Base-by-base conservation (phyloP, 2,113 vertebrate species). In the Caloenas nicobarica region DNA sequence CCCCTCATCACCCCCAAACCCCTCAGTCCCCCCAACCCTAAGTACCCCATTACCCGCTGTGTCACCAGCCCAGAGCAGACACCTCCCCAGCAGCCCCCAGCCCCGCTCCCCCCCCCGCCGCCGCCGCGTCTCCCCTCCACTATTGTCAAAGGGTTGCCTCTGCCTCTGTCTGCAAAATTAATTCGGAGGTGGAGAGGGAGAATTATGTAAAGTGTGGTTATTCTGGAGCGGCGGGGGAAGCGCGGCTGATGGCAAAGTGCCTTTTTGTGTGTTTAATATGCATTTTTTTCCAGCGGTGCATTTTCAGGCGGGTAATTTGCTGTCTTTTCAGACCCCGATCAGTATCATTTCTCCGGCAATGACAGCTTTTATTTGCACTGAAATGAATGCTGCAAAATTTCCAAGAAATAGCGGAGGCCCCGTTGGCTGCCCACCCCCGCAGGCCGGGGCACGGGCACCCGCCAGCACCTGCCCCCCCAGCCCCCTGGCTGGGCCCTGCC, bases 231-330 rank as follows among this genome's bases (percentile, higher is more conserved):
- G 88, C 72, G 96, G 97, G 96, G 97, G 96, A 88, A 96, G 97
- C 80, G 96, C 96, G 96, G 96, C 97, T 96, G 91, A 97, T 97
- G 97, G 98, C 97, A 97, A 97, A 97, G 97, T 96, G 97, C 95
- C 96, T 97, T 98, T 98, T 98, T 98, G 98, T 98, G 97, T 97
- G 97, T 98, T 98, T 98, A 98, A 98, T 98, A 98, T 97, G 98
- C 98, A 97, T 98, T 98, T 98, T 95, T 97, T 95, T 97, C 97
- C 94, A 90, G 97, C 82, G 91, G 97, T 97, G 96, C 82, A 79
- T 98, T 98, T 98, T 97, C 97, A 94, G 98, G 97, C 98, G 97
- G 98, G 97, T 98, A 98, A 98, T 98, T 98, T 98, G 93, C 97
- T 98, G 98, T 97, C 98, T 98, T 98, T 98, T 98, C 98, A 98